Evolutionary conservation across 2,797 vertebrate genomes (phyloP), one percentile per base, ranked within the genome.

Genomic region (Danio kyathit): DNA sequence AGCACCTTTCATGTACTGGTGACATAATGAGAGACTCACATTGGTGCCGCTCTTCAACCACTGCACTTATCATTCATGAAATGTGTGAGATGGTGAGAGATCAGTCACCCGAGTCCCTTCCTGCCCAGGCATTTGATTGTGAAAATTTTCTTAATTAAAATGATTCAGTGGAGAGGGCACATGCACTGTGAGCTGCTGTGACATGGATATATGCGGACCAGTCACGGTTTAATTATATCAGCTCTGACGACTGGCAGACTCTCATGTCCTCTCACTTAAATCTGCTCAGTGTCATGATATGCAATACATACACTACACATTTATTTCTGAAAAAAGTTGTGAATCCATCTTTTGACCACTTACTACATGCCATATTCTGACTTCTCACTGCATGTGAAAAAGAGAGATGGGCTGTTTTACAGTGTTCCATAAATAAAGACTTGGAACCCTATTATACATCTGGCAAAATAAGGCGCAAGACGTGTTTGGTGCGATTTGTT

Each of bases 91-190:
- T 29, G 46, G 19, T 54, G 40, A 54, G 40, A 40, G 79, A 59
- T 6, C n/a, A 0, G 0, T 54, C 51, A 71, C 16, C 9, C 0
- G 6, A 71, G 14, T 44, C 43, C n/a, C 38, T 75, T 82, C 59
- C 54, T 75, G 81, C 61, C 40, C 43, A 75, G 70, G 41, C 44
- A 67, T 83, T 64, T 82, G 52, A 82, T 83, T 80, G 74, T 52
- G 67, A 70, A 56, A 77, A 80, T 83, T 65, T 79, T 78, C 82
- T 86, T 76, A 75, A 85, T 86, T 83, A 84, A 83, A 85, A 76
- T 70, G 49, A 85, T 86, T 80, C 77, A 82, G 67, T 70, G 21
- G 61, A 85, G 64, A 66, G 65, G 69, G 38, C 41, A 29, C 29
- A 29, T 29, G 52, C 48, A 76, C 41, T 38, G 71, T 21, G 19